These are phyloP conservation scores for Odontesthes bonariensis DNA, from an alignment of 2,113 vertebrate species.

Conservation along the genomic window DNA sequence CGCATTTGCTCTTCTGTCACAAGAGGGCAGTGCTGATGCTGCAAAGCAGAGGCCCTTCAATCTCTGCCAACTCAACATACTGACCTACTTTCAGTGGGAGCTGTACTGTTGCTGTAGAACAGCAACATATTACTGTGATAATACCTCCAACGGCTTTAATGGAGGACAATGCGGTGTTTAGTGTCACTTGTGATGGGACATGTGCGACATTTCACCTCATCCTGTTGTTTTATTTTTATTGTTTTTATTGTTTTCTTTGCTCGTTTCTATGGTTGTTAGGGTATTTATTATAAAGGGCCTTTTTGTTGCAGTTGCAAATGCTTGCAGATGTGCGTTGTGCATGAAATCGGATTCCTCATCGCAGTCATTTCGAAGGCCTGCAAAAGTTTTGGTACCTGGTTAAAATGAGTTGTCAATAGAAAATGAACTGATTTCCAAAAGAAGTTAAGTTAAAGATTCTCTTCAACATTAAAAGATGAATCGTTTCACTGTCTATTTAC, in stretches of 20 bases:
- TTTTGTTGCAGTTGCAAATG: too few relatives aligned
- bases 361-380: too few relatives aligned
- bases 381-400: too few relatives aligned
- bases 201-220: not conserved
- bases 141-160: not conserved
- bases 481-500: too few relatives aligned
- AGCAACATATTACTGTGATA: not conserved
- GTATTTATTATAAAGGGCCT: too few relatives aligned
- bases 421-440: too few relatives aligned
- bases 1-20: conserved; percentile 1
- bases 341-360: too few relatives aligned
- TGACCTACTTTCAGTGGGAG: conserved; percentile 33
- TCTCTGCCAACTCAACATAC: not conserved
- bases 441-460: too few relatives aligned
- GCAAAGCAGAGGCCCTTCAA: not conserved
- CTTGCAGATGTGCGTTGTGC: too few relatives aligned
- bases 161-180: not conserved
- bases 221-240: not conserved
- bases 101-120: not conserved
- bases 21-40: conserved; percentile 29
- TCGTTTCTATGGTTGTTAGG: too few relatives aligned
- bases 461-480: too few relatives aligned
- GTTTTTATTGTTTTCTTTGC: not conserved
- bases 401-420: too few relatives aligned
- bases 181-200: not conserved